Percentiles rank a stretch among this genome's conserved stretches.
phyloP scores from a whole-genome alignment of 2,113 vertebrate genomes.

The Salminus brasiliensis region DNA sequence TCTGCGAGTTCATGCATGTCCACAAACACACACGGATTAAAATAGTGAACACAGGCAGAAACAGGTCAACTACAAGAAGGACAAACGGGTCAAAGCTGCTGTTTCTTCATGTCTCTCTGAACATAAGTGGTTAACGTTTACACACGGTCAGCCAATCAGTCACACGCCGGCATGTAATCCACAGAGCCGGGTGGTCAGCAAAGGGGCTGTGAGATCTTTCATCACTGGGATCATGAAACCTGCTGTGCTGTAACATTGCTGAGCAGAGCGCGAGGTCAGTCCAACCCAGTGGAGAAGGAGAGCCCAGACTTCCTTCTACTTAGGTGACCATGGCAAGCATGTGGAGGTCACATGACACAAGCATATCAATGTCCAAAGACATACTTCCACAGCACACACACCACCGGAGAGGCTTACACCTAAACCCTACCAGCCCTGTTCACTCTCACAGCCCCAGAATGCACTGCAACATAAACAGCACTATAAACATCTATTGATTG shows the following conservation, averaged over 20 bases:
- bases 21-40: not conserved
- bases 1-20: not conserved
- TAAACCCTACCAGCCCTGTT: not conserved
- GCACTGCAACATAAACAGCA: no score
- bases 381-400: conserved; percentile 16
- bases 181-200: not conserved
- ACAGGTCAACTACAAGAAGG: not conserved
- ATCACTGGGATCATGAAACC: not conserved
- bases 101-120: not conserved
- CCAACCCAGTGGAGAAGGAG: not conserved
- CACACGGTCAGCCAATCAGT: not conserved
- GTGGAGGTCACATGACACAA: not conserved
- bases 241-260: not conserved
- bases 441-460: no score
- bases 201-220: no score
- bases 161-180: not conserved
- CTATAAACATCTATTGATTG: no score
- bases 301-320: not conserved
- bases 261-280: conserved; percentile 3
- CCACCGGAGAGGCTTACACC: not conserved
- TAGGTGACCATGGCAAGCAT: not conserved
- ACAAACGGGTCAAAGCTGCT: not conserved
- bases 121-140: conserved; percentile 3
- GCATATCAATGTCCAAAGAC: not conserved
- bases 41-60: not conserved